These are phyloP conservation scores for Allophyes oxyacanthae DNA, from an alignment of 2,888 invertebrate species.

Conservation along the genomic window DNA sequence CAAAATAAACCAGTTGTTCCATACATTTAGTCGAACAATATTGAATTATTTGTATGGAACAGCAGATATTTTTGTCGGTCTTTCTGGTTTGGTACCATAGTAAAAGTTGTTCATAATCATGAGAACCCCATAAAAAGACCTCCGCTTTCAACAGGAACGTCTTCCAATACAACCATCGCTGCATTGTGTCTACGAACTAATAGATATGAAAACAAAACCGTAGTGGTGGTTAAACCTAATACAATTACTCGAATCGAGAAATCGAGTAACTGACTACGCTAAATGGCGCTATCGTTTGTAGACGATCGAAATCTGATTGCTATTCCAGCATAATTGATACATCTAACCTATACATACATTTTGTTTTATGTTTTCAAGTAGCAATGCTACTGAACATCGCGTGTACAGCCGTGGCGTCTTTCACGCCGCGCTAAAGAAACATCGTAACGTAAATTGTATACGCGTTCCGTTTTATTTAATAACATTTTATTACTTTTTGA, in stretches of 20 bases:
- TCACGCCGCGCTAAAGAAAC: slow-evolving; percentile 35
- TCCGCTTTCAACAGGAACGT: too few relatives aligned
- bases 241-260: too few relatives aligned
- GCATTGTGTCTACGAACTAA: too few relatives aligned
- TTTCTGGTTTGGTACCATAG: too few relatives aligned
- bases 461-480: slow-evolving; percentile 21
- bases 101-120: too few relatives aligned
- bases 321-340: slow-evolving; percentile 16
- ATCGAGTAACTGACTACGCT: background rate
- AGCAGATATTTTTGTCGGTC: too few relatives aligned
- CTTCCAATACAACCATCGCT: too few relatives aligned
- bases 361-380: slow-evolving; percentile 7
- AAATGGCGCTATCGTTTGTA: background rate
- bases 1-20: too few relatives aligned
- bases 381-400: slow-evolving; percentile 20
- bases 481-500: too few relatives aligned
- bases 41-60: too few relatives aligned
- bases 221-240: background rate
- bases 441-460: slow-evolving; percentile 26
- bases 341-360: slow-evolving; percentile 20
- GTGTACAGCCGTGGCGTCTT: slow-evolving; percentile 17
- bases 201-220: background rate
- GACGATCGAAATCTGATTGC: slow-evolving; percentile 13
- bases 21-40: too few relatives aligned
- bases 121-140: too few relatives aligned